Evolutionary conservation across 53 echinoderm and acorn worm species (phyloP).

Genomic region (Holothuria scabra): DNA sequence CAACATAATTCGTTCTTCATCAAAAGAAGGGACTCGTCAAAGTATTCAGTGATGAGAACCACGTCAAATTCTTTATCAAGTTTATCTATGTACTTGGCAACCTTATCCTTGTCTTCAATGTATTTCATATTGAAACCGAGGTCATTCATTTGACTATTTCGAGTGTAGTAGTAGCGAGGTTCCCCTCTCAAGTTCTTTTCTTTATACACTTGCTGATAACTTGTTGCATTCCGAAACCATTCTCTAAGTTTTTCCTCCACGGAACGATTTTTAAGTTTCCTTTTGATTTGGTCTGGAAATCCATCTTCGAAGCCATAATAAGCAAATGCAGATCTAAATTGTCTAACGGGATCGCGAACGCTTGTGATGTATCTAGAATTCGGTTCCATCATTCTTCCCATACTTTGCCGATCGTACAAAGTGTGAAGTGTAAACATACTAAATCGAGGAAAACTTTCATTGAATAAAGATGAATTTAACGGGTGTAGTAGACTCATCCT

Average conservation of each 20-base stretch:
- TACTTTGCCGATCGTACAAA: not conserved
- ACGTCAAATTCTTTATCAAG: not conserved
- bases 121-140: slow-evolving; percentile 17
- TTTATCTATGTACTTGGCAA: not conserved
- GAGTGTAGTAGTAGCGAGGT: not conserved
- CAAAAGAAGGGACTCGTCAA: slow-evolving; percentile 14
- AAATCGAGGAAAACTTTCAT: not conserved
- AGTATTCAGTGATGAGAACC: slow-evolving; percentile 24
- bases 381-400: slow-evolving; percentile 26
- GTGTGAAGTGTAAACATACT: slow-evolving; percentile 34
- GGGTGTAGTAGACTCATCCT: too few relatives aligned
- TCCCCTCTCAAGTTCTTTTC: too few relatives aligned
- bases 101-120: not conserved
- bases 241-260: slow-evolving; percentile 44
- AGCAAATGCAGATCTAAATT: slow-evolving; percentile 44
- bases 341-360: slow-evolving; percentile 22
- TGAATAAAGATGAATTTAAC: too few relatives aligned
- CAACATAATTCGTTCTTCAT: slow-evolving; percentile 31
- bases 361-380: slow-evolving; percentile 36
- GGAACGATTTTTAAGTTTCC: not conserved
- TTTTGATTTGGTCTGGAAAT: not conserved
- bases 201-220: too few relatives aligned
- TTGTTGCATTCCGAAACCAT: not conserved
- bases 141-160: slow-evolving; percentile 20
- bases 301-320: not conserved